phyloP scores from a whole-genome alignment of 1,140 invertebrate species.

The Lasioglossum baleicum region DNA sequence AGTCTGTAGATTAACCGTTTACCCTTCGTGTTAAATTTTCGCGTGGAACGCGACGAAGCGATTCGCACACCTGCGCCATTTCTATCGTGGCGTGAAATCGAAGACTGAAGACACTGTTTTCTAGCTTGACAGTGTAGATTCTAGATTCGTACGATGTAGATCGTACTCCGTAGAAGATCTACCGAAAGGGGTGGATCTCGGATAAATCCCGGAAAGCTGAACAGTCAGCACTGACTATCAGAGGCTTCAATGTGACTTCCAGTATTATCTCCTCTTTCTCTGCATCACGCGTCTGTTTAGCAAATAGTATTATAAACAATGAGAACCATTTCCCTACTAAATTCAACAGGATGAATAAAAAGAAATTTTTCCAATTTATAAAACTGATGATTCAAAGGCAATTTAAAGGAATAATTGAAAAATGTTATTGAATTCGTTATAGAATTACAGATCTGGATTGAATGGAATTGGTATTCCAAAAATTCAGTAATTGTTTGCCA shows the following conservation, averaged over 20 bases:
- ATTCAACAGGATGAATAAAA: no score
- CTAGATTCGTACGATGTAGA: no score
- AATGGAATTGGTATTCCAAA: no score
- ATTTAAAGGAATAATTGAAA: no score
- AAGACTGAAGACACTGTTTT: not conserved
- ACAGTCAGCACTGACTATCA: not conserved
- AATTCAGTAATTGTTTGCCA: no score
- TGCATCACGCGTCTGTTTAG: not conserved
- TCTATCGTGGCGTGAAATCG: not conserved
- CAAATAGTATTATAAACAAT: no score
- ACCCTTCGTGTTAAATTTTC: not conserved
- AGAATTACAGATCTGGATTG: no score
- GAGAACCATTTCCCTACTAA: no score
- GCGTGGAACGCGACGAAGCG: slow-evolving; percentile 2
- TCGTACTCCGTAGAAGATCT: not conserved
- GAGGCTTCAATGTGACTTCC: not conserved
- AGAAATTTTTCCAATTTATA: no score
- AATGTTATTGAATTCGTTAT: no score
- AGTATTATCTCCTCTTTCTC: slow-evolving; percentile 3
- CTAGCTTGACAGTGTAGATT: no score
- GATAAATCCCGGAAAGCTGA: slow-evolving; percentile 2
- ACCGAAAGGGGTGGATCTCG: not conserved
- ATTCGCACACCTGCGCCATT: not conserved
- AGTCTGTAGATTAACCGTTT: not conserved
- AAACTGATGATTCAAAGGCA: no score